Percentiles rank a stretch among this genome's conserved stretches.
Conservation (phyloP, 2,888 invertebrate species). For the Lithophane leautieri region DNA sequence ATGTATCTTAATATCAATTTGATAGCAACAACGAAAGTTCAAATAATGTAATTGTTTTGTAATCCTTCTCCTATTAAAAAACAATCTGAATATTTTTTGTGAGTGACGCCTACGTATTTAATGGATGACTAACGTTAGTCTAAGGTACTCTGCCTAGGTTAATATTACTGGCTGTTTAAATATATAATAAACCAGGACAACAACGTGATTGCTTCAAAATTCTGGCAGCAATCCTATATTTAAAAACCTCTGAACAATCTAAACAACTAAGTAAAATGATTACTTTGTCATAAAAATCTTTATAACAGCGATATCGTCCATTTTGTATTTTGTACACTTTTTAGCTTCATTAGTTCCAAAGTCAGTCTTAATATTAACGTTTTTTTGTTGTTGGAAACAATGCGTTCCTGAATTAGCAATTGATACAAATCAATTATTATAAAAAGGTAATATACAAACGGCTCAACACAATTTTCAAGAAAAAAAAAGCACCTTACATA, state of each 20-base stretch:
- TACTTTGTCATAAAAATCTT: neutral
- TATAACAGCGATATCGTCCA: neutral
- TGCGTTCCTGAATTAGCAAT: too few relatives aligned
- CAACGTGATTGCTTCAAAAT: neutral
- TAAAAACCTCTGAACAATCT: too few relatives aligned
- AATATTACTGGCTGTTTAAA: neutral
- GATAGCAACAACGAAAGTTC: conserved; percentile 1
- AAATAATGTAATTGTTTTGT: conserved; percentile 33
- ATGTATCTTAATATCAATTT: conserved; percentile 27
- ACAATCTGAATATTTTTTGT: neutral
- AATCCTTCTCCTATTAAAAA: conserved; percentile 19
- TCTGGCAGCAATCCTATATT: too few relatives aligned
- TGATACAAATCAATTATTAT: too few relatives aligned
- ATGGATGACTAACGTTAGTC: neutral
- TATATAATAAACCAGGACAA: neutral
- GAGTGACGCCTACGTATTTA: neutral
- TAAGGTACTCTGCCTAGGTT: neutral
- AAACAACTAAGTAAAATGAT: too few relatives aligned
- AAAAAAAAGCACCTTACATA: neutral
- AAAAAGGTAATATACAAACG: neutral
- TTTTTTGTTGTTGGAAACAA: too few relatives aligned
- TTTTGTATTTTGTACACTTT: neutral
- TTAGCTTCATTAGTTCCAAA: too few relatives aligned
- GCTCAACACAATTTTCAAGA: neutral
- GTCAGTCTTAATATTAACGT: too few relatives aligned